Percentiles rank a stretch among this genome's conserved stretches.
Conservation (phyloP, 53 echinoderm and acorn worm genomes). For the Zoroaster sp. region DNA sequence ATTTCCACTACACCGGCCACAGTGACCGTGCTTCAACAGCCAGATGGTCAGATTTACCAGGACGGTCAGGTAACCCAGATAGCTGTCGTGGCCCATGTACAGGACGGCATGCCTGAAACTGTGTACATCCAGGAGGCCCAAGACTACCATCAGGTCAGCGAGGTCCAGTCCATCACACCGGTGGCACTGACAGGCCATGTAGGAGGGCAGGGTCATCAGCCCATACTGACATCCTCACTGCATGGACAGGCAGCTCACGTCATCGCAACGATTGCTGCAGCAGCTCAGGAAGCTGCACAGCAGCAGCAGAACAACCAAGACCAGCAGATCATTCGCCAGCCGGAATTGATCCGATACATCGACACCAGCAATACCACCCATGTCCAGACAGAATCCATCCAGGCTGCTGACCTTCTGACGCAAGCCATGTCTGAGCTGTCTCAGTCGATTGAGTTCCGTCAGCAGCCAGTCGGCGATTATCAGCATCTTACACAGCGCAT, state of each 20-base stretch:
- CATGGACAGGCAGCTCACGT: conserved; percentile 51
- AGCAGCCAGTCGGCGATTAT: conserved; percentile 68
- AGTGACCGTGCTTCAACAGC: conserved; percentile 39
- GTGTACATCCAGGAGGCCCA: conserved; percentile 68
- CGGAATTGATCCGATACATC: conserved; percentile 73
- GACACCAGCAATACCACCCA: conserved; percentile 69
- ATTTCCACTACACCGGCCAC: conserved; percentile 15
- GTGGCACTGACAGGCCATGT: conserved; percentile 37
- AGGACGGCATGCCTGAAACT: conserved; percentile 63
- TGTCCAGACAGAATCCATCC: conserved; percentile 83
- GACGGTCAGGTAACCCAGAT: conserved; percentile 57
- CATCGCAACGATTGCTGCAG: conserved; percentile 63
- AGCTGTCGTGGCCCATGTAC: conserved; percentile 80
- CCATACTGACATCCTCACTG: conserved; percentile 40
- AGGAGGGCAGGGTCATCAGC: conserved; percentile 20
- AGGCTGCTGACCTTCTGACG: conserved; percentile 90
- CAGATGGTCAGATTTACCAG: conserved; percentile 49
- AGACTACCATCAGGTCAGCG: conserved; percentile 58
- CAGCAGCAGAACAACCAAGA: conserved; percentile 50
- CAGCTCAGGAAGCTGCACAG: conserved; percentile 52
- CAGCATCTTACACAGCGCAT: conserved; percentile 91
- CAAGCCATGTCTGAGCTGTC: conserved; percentile 98
- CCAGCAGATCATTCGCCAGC: conserved; percentile 33
- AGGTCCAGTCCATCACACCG: conserved; percentile 53
- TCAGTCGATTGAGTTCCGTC: conserved; percentile 82